Evolutionary conservation across 2,113 vertebrate species (phyloP).

Genomic region (Cavia porcellus): DNA sequence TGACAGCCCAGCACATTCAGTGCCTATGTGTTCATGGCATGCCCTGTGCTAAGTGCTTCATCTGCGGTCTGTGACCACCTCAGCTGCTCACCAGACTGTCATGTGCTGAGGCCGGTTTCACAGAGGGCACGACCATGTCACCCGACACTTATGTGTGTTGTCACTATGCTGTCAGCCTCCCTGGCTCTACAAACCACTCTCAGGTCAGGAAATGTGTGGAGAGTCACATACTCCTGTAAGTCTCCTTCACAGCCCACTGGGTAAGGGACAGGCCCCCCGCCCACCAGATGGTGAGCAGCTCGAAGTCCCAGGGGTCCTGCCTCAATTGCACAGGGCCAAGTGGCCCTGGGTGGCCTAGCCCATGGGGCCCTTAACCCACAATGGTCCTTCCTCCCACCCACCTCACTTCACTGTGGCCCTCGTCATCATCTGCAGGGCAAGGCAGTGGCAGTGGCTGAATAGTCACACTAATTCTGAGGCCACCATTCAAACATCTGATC

Average conservation of each 20-base stretch:
- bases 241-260: not conserved
- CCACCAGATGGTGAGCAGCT: not conserved
- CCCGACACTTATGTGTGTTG: not conserved
- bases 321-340: not conserved
- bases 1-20: not conserved
- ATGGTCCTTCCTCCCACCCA: not conserved
- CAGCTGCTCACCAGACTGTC: not conserved
- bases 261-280: not conserved
- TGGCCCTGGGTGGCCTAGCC: not conserved
- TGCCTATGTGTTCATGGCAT: not conserved
- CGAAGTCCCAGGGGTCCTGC: not conserved
- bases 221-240: not conserved
- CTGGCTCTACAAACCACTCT: not conserved
- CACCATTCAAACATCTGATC: not conserved
- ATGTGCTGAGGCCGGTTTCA: not conserved
- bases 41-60: not conserved
- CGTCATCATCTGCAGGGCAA: not conserved
- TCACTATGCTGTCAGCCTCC: not conserved
- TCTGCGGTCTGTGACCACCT: not conserved
- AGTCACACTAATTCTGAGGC: not conserved
- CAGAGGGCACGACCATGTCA: not conserved
- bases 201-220: not conserved
- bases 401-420: not conserved
- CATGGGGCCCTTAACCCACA: not conserved
- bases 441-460: not conserved